Conservation (phyloP, 2,797 vertebrate species). For the Limnodromus scolopaceus region DNA sequence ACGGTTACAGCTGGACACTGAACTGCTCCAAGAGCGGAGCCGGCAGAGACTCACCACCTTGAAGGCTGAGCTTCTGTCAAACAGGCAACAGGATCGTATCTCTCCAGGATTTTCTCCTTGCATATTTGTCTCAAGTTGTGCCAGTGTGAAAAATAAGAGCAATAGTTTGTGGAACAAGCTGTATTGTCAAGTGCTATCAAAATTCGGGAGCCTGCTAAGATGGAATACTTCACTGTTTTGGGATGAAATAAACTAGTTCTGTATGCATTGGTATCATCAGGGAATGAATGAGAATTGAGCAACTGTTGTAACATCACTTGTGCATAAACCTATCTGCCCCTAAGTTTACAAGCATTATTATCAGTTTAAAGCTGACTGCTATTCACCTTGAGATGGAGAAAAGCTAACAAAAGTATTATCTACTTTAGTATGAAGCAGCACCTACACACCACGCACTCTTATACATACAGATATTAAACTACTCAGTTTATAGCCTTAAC, state of each 20-base stretch:
- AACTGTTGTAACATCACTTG: neutral
- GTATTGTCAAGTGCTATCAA: accelerated
- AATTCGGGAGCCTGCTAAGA: neutral
- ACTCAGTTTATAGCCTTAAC: neutral
- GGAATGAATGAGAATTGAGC: neutral
- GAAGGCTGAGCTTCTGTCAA: accelerated
- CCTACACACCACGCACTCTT: neutral
- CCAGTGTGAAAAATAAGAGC: neutral
- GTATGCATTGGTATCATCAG: neutral
- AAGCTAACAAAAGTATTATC: neutral
- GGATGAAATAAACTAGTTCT: neutral
- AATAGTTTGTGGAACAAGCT: neutral
- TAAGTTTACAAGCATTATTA: neutral
- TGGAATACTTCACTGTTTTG: neutral
- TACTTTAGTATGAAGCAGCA: neutral
- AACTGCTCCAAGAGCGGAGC: accelerated
- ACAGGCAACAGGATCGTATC: accelerated
- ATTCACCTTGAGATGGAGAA: neutral
- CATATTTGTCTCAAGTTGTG: accelerated
- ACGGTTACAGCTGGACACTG: accelerated
- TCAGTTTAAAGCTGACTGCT: neutral
- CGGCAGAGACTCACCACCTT: accelerated
- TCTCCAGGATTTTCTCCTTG: neutral
- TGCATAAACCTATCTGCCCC: neutral
- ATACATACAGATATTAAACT: neutral